These are phyloP conservation scores for Tenualosa thibaudeaui DNA, from an alignment of 2,797 vertebrate genomes.

Conservation along the genomic window DNA sequence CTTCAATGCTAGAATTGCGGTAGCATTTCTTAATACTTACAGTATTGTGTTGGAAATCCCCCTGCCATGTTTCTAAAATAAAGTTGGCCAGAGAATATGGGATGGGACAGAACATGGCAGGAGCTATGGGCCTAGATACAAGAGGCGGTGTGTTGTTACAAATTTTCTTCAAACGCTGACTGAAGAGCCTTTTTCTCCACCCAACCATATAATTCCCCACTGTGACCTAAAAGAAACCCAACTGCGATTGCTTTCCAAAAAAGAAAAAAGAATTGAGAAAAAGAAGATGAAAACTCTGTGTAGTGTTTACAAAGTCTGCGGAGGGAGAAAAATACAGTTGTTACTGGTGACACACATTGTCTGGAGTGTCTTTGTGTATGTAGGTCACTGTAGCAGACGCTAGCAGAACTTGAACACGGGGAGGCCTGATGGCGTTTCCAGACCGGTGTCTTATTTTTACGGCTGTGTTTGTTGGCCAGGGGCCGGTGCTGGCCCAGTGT, in stretches of 20 bases:
- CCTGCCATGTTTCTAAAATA: neutral
- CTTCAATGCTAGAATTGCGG: neutral
- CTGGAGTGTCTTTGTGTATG: conserved; percentile 44
- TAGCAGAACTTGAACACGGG: conserved; percentile 50
- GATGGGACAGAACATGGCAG: neutral
- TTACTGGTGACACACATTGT: conserved; percentile 44
- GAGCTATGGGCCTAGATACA: conserved; percentile 10
- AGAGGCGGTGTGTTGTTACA: neutral
- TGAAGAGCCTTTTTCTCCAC: conserved; percentile 18
- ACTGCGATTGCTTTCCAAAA: neutral
- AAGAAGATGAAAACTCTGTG: neutral
- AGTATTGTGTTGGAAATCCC: neutral
- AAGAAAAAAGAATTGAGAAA: neutral
- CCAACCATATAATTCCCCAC: conserved; percentile 19
- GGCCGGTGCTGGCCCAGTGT: conserved; percentile 59
- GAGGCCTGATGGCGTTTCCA: conserved; percentile 74
- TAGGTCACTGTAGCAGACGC: conserved; percentile 60
- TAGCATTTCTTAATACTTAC: neutral
- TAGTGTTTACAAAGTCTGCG: conserved; percentile 20
- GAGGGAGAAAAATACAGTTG: conserved; percentile 39
- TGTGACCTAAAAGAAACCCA: neutral
- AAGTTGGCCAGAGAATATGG: neutral
- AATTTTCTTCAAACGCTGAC: conserved; percentile 12
- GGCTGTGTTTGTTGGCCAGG: conserved; percentile 73
- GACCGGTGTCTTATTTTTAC: conserved; percentile 73